Conservation (phyloP, 1,140 invertebrate genomes). For the Dendrolimus punctatus region DNA sequence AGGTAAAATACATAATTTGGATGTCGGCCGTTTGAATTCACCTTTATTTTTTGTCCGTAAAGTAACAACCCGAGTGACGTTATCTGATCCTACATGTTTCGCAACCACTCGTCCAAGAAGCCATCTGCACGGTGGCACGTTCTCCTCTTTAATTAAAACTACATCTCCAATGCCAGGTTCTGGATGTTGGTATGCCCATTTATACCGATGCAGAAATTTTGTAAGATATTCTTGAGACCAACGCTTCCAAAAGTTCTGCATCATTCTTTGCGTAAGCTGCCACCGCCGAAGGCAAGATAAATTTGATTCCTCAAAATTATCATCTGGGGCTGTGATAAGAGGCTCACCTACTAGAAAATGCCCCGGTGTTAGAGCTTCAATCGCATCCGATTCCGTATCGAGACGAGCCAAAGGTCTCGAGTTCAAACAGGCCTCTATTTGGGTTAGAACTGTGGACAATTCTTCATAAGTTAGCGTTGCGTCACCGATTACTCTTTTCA, state of each 20-base stretch:
- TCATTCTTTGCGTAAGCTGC: neutral
- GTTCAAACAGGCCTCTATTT: slow-evolving; percentile 1
- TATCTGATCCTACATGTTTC: slow-evolving; percentile 3
- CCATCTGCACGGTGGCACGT: slow-evolving; percentile 8
- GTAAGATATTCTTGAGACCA: slow-evolving; percentile 2
- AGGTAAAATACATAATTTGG: slow-evolving; percentile 8
- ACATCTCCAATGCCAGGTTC: slow-evolving; percentile 5
- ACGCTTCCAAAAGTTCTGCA: slow-evolving; percentile 1
- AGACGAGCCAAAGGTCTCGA: neutral
- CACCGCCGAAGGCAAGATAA: neutral
- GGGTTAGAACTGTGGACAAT: neutral
- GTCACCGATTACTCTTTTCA: neutral
- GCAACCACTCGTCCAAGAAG: slow-evolving; percentile 1
- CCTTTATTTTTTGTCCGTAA: slow-evolving; percentile 5
- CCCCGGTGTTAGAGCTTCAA: neutral
- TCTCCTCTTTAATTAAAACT: slow-evolving; percentile 6
- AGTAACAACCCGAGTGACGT: slow-evolving; percentile 5
- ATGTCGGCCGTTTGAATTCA: slow-evolving; percentile 3
- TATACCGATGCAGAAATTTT: slow-evolving; percentile 1
- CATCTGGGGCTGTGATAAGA: neutral
- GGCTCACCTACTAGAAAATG: slow-evolving; percentile 4
- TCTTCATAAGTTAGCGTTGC: slow-evolving; percentile 2
- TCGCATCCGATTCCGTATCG: neutral
- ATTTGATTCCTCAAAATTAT: neutral
- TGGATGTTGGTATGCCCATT: neutral